Conservation (phyloP, 2,797 vertebrate species). For the Hyperoplus immaculatus region DNA sequence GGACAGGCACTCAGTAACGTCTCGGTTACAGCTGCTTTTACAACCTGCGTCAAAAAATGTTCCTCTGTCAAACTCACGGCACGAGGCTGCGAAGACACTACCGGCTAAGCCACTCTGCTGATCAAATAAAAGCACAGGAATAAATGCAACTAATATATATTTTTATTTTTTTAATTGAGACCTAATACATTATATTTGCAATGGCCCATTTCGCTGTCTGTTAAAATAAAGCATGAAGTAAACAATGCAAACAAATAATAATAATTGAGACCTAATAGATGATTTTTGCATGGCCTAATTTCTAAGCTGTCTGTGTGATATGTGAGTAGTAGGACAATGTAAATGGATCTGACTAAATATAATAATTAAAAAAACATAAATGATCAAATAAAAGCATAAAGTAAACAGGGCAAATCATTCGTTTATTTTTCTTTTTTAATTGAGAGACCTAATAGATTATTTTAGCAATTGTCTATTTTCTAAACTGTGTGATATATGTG, state of each 20-base stretch:
- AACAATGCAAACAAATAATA: background rate
- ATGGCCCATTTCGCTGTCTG: background rate
- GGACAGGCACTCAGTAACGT: constrained; percentile 1
- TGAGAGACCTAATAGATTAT: background rate
- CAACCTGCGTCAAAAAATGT: constrained; percentile 35
- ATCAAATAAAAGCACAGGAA: constrained; percentile 19
- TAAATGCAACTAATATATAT: no score
- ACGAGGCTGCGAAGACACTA: fast-evolving
- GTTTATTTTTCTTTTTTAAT: no score
- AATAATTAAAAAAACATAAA: no score
- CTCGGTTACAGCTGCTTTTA: constrained; percentile 42
- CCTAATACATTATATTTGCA: background rate
- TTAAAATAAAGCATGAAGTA: constrained; percentile 6
- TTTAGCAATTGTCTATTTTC: background rate
- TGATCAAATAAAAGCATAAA: no score
- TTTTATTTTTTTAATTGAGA: background rate
- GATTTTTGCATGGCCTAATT: background rate
- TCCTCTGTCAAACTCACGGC: fast-evolving
- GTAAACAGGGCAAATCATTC: background rate
- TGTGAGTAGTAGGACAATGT: background rate
- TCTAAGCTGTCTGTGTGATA: background rate
- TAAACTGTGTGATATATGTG: no score
- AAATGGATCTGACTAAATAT: no score
- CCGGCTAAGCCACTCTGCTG: background rate
- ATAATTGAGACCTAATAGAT: background rate